Evolutionary conservation across 2,888 invertebrate genomes (phyloP).

Genomic region (Eupeodes latifasciatus): DNA sequence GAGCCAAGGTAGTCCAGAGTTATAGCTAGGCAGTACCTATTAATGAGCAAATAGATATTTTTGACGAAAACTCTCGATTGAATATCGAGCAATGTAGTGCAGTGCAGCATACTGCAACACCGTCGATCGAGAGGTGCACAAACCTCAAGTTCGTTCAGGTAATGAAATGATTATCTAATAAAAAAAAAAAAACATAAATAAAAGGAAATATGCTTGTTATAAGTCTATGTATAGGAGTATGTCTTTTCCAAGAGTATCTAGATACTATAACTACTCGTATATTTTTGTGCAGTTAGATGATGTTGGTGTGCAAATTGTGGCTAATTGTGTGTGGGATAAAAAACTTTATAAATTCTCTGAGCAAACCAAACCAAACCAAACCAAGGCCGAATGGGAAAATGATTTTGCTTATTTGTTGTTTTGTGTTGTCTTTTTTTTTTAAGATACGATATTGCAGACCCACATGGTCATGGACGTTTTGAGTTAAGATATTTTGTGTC

Average conservation of each 20-base stretch:
- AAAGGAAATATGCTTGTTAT: slow-evolving; percentile 49
- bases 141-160: slow-evolving; percentile 43
- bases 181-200: slow-evolving; percentile 41
- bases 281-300: slow-evolving; percentile 42
- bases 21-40: neutral
- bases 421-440: slow-evolving; percentile 8
- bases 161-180: slow-evolving; percentile 73
- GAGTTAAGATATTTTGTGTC: slow-evolving; percentile 62
- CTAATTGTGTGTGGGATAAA: slow-evolving; percentile 75
- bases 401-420: slow-evolving; percentile 29
- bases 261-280: neutral
- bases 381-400: slow-evolving; percentile 65
- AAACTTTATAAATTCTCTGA: slow-evolving; percentile 22
- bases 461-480: slow-evolving; percentile 71
- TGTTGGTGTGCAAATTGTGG: slow-evolving; percentile 65
- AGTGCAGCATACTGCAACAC: neutral
- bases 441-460: slow-evolving; percentile 11
- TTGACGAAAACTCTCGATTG: slow-evolving; percentile 61
- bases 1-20: slow-evolving; percentile 46
- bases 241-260: slow-evolving; percentile 13
- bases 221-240: neutral
- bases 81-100: slow-evolving; percentile 58
- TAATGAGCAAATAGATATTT: slow-evolving; percentile 48
- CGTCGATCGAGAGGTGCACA: slow-evolving; percentile 43
- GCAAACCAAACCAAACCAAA: neutral